Conservation (phyloP, 2,888 invertebrate genomes). For the Lingula anatina region DNA sequence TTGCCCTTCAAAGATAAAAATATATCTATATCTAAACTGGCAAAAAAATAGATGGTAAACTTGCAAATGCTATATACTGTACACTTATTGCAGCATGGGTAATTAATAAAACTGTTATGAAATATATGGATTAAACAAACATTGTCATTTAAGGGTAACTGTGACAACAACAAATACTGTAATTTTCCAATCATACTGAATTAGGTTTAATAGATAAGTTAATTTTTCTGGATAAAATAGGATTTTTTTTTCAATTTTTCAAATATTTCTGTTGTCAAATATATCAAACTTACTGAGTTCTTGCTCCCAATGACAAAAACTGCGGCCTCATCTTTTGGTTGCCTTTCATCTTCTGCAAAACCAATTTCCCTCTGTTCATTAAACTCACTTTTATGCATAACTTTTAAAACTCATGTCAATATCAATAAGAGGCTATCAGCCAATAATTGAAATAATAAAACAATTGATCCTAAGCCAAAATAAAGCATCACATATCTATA, state of each 20-base stretch:
- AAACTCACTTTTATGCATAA: no score
- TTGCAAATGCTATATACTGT: neutral
- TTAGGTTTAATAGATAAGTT: no score
- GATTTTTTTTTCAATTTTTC: no score
- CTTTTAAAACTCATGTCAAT: no score
- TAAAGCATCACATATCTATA: neutral
- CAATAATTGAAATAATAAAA: constrained; percentile 6
- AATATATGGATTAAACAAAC: no score
- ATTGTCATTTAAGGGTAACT: neutral
- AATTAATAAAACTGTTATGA: no score
- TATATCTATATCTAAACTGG: no score
- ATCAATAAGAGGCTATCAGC: no score
- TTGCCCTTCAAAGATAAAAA: no score
- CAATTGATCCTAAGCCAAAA: neutral
- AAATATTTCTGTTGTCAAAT: neutral
- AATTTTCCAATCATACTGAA: no score
- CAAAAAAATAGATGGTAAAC: constrained; percentile 12
- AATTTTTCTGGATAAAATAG: no score
- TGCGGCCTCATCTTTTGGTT: constrained; percentile 31
- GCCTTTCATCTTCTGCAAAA: constrained; percentile 29
- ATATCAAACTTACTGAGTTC: constrained; percentile 34
- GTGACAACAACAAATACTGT: neutral
- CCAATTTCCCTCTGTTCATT: no score
- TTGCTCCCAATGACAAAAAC: constrained; percentile 43
- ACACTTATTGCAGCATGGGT: neutral